phyloP scores from a whole-genome alignment of 2,797 vertebrate genomes.

The Spea hammondii region DNA sequence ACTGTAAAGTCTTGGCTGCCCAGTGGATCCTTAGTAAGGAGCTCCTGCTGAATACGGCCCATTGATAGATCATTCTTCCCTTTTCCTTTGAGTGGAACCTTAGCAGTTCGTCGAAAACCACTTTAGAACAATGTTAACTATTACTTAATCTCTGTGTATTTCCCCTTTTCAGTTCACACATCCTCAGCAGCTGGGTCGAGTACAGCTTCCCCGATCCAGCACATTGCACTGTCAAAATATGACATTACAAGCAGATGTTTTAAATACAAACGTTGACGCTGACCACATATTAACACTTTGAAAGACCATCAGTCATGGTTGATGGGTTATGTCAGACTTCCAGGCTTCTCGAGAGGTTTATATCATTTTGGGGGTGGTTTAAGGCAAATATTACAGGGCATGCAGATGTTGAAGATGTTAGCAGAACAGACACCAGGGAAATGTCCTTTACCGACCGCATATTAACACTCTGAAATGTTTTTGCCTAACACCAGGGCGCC shows the following conservation, averaged over 20 bases:
- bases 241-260: constrained; percentile 47
- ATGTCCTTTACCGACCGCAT: constrained; percentile 42
- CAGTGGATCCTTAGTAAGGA: too few relatives aligned
- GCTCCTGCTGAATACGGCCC: constrained; percentile 20
- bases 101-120: constrained; percentile 31
- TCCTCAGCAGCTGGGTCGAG: constrained; percentile 35
- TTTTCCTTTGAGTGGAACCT: constrained; percentile 15
- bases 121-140: constrained; percentile 48
- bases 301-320: constrained; percentile 19
- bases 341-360: constrained; percentile 6
- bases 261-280: constrained; percentile 32
- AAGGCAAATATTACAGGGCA: constrained; percentile 32
- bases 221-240: constrained; percentile 40
- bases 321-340: constrained; percentile 2
- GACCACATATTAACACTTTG: constrained; percentile 35
- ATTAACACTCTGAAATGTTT: constrained; percentile 41
- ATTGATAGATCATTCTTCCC: constrained; percentile 30
- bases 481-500: constrained; percentile 22
- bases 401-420: constrained; percentile 47
- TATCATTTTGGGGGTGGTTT: constrained; percentile 21
- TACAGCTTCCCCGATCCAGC: constrained; percentile 10
- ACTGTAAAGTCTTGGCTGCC: not conserved
- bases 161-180: constrained; percentile 47
- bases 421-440: constrained; percentile 18
- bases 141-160: constrained; percentile 43